A percentile compares a stretch with the other conserved stretches of the same genome.
phyloP scores from a whole-genome alignment of 2,113 vertebrate species.

The Rattus rattus region DNA sequence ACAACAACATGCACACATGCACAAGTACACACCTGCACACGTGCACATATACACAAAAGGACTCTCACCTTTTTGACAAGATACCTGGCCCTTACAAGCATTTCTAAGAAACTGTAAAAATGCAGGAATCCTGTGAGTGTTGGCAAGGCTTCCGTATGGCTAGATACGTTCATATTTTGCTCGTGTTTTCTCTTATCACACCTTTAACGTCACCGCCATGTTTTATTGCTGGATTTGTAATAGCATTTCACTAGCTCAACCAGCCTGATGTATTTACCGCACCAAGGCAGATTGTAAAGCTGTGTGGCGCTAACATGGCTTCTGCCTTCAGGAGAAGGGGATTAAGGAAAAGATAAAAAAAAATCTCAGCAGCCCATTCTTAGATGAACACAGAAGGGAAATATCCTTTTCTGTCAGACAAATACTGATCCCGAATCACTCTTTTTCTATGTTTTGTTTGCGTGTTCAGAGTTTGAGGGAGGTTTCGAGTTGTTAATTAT shows the following conservation, averaged over 20 bases:
- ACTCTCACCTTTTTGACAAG: neutral
- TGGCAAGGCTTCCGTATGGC: neutral
- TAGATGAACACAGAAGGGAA: neutral
- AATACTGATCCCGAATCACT: neutral
- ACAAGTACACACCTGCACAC: neutral
- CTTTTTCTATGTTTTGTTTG: neutral
- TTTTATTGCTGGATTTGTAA: neutral
- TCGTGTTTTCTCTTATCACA: neutral
- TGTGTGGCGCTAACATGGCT: neutral
- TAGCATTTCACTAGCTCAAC: constrained; percentile 24
- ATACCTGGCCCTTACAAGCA: neutral
- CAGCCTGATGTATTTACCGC: neutral
- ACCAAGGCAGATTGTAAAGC: neutral
- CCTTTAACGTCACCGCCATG: neutral
- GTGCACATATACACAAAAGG: neutral
- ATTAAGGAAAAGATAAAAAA: neutral
- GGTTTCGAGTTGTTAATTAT: neutral
- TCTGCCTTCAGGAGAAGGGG: constrained; percentile 40
- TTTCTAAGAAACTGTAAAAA: neutral
- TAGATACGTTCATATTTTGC: neutral
- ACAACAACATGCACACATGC: neutral
- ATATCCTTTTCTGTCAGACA: neutral
- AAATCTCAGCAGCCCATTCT: neutral
- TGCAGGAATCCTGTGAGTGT: neutral
- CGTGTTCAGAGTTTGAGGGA: neutral